Base-by-base conservation (phyloP, 2,797 vertebrate species). In the Masticophis lateralis region DNA sequence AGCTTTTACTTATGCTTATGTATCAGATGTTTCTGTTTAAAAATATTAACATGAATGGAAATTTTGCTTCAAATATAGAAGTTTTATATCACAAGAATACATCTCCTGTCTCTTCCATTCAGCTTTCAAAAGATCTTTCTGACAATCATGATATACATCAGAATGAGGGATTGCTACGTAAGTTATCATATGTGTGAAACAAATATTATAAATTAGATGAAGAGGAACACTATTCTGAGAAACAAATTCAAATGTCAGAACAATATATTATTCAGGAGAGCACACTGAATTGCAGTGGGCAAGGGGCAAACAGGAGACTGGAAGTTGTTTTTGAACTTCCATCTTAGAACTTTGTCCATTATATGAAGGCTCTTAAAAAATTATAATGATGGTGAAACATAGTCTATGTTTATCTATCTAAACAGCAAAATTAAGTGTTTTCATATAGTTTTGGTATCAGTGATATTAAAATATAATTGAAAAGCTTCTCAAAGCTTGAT, bases 391-490 rank as follows among this genome's bases (percentile, higher is more conserved):
- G 89, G n/a, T 55, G 91, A 95, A 13, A 1, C 55, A 90, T 87
- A 94, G 91, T 22, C 13, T n/a, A 43, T 20, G 59, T 60, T 60
- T 60, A 56, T 56, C 13, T 56, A 56, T 60, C 92, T 51, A 93
- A 94, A 56, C 8, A 61, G 16, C 0, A 4, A 74, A 7, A 37
- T 94, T 61, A 86, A 90, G 16, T 20, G 89, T 91, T 94, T 90
- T 83, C 6, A 0, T 0, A 22, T 16, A 88, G 89, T 32, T 92
- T 69, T 87, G 25, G 94, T 95, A 92, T 5, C 11, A 94, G 92
- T 28, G 66, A 32, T 66, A 27, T 28, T 8, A 91, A 43, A 94
- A 89, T 14, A 22, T 12, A 32, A 86, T 12, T 86, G 56, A 3
- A 87, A 0, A 88, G 61, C 86, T 92, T 87, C n/a, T 61, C 37